These are phyloP conservation scores for Galleria mellonella DNA, from an alignment of 1,140 invertebrate species.

Conservation along the genomic window DNA sequence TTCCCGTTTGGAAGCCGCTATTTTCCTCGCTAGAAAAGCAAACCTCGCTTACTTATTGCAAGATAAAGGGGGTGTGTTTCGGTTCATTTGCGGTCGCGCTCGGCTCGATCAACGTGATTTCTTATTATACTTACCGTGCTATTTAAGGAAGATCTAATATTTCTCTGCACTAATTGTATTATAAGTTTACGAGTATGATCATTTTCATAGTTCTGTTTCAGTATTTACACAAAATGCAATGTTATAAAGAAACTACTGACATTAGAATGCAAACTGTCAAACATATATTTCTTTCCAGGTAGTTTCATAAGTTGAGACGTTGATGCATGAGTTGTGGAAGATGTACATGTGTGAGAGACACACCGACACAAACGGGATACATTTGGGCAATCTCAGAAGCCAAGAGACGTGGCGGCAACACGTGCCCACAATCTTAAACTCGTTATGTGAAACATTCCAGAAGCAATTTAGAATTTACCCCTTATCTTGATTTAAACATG, in stretches of 20 bases:
- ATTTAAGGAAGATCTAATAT: too few relatives aligned
- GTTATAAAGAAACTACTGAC: neutral
- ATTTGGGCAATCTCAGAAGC: constrained; percentile 48
- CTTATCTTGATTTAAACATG: constrained; percentile 21
- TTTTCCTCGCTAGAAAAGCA: constrained; percentile 35
- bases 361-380: constrained; percentile 35
- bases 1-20: constrained; percentile 24
- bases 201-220: too few relatives aligned
- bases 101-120: constrained; percentile 52
- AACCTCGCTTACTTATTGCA: constrained; percentile 55
- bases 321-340: constrained; percentile 44
- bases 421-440: constrained; percentile 59
- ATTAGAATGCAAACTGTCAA: constrained; percentile 33
- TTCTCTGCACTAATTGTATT: too few relatives aligned
- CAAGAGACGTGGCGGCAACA: constrained; percentile 28
- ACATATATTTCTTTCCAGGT: constrained; percentile 51
- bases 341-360: constrained; percentile 15
- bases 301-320: constrained; percentile 59
- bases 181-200: too few relatives aligned
- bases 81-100: constrained; percentile 56
- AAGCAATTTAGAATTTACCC: constrained; percentile 49
- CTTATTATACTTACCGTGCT: constrained; percentile 22
- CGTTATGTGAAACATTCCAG: constrained; percentile 40
- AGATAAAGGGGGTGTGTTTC: constrained; percentile 64
- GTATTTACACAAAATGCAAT: too few relatives aligned